phyloP scores from a whole-genome alignment of 2,797 vertebrate species.

The Acridotheres tristis region DNA sequence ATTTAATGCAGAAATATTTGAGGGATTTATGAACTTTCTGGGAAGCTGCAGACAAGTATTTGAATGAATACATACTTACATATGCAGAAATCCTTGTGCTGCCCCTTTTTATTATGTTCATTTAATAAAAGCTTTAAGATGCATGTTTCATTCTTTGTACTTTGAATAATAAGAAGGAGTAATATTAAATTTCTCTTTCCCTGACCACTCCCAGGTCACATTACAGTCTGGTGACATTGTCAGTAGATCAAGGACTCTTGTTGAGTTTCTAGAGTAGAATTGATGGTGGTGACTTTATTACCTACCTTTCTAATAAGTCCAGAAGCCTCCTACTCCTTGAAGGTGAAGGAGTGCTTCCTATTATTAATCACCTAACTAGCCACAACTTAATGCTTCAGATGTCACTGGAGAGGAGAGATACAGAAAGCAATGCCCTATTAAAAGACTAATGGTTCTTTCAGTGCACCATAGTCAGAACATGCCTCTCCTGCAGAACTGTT shows the following conservation, averaged over 20 bases:
- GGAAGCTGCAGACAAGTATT: background rate
- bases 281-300: background rate
- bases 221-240: background rate
- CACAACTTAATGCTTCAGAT: background rate
- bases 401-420: background rate
- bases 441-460: background rate
- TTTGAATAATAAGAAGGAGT: background rate
- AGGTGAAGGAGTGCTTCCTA: background rate
- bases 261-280: background rate
- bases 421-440: background rate
- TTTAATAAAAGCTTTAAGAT: background rate
- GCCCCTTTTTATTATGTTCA: background rate
- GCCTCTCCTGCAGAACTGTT: background rate
- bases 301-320: background rate
- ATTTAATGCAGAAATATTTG: conserved; percentile 7
- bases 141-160: background rate
- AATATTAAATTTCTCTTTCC: background rate
- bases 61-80: background rate
- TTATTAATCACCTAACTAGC: background rate
- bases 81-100: background rate
- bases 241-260: background rate
- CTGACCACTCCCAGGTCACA: background rate
- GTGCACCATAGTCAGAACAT: background rate
- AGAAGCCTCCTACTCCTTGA: background rate
- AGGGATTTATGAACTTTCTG: conserved; percentile 2